phyloP scores from a whole-genome alignment of 2,888 invertebrate species.

The Tachina lurida region DNA sequence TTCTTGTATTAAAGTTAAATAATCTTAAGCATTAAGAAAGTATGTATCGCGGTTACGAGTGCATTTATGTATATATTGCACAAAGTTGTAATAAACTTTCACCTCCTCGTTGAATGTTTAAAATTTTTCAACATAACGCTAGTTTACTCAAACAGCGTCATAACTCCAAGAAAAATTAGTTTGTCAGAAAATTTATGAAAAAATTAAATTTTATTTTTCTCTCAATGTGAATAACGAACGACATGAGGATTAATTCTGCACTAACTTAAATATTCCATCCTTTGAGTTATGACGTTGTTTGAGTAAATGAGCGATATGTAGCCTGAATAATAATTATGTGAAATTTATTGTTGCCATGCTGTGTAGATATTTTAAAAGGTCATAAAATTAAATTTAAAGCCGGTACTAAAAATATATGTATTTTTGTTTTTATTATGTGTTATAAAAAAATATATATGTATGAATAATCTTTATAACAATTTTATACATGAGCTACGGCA shows the following conservation, averaged over 20 bases:
- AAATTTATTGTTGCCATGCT: neutral
- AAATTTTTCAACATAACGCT: neutral
- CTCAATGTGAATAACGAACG: too few relatives aligned
- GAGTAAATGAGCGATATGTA: neutral
- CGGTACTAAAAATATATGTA: neutral
- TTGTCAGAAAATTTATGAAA: too few relatives aligned
- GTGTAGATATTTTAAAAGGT: constrained; percentile 16
- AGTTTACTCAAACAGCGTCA: too few relatives aligned
- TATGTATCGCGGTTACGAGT: neutral
- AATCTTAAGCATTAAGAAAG: too few relatives aligned
- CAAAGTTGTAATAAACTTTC: neutral
- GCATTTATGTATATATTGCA: neutral
- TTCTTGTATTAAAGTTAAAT: too few relatives aligned
- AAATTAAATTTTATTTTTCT: too few relatives aligned
- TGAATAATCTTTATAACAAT: neutral
- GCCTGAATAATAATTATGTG: neutral
- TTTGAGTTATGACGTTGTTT: too few relatives aligned
- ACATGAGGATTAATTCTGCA: too few relatives aligned
- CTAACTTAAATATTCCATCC: too few relatives aligned
- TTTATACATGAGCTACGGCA: neutral
- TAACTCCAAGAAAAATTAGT: too few relatives aligned
- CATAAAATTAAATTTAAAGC: constrained; percentile 46
- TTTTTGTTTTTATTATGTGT: neutral
- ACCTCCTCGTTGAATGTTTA: neutral
- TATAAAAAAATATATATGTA: neutral